Conservation (phyloP, 1,140 invertebrate genomes). For the Tigriopus japonicus region DNA sequence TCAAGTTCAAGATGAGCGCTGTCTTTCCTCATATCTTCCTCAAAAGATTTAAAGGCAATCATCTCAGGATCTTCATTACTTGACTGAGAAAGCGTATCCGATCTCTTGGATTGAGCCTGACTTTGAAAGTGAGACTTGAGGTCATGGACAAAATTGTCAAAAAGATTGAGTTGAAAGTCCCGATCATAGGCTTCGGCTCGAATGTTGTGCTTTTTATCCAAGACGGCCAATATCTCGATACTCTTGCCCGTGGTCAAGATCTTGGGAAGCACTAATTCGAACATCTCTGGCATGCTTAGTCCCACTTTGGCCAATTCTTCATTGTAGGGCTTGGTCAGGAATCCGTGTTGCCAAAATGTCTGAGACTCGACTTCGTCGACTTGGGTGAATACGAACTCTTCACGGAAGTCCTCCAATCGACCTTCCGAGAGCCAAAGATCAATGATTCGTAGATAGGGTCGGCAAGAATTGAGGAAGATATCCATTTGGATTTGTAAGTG, state of each 20-base stretch:
- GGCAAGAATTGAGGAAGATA: not conserved
- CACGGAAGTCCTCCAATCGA: constrained; percentile 5
- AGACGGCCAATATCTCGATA: not conserved
- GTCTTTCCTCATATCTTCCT: no score
- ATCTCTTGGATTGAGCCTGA: not conserved
- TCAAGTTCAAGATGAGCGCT: not conserved
- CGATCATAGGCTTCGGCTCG: not conserved
- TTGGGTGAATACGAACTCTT: constrained; percentile 2
- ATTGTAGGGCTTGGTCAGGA: not conserved
- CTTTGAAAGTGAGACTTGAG: not conserved
- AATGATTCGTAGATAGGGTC: constrained; percentile 5
- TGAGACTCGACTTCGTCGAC: not conserved
- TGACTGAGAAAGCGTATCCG: not conserved
- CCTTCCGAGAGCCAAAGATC: constrained; percentile 3
- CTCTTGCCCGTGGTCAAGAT: not conserved
- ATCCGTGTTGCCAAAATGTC: not conserved
- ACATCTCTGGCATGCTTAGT: not conserved
- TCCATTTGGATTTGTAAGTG: not conserved
- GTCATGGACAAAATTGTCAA: not conserved
- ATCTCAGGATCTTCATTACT: not conserved
- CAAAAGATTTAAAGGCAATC: no score
- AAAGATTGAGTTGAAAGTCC: not conserved
- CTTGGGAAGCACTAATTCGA: not conserved
- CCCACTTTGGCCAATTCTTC: not conserved
- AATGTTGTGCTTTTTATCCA: not conserved